Conservation (phyloP, 2,888 invertebrate genomes). For the Sipha maydis region DNA sequence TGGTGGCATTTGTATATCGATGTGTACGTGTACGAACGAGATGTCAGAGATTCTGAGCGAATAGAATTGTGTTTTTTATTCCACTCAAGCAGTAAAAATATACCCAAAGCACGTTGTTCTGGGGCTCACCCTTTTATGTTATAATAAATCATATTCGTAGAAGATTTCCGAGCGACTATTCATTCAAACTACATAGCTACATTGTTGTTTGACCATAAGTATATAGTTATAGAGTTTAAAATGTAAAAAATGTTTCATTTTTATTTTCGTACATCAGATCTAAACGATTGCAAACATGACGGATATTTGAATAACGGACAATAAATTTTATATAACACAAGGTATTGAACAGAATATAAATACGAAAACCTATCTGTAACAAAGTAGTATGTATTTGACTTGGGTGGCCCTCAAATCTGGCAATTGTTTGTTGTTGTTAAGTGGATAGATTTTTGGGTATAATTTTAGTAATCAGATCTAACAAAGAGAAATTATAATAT, state of each 20-base stretch:
- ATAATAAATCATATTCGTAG: no score
- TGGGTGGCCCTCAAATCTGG: conserved; percentile 39
- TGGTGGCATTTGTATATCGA: no score
- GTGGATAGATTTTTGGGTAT: conserved; percentile 17
- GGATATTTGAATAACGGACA: conserved; percentile 1
- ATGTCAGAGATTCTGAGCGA: no score
- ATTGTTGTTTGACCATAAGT: no score
- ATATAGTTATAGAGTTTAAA: no score
- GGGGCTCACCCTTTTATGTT: no score
- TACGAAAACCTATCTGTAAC: neutral
- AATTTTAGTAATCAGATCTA: conserved; percentile 31
- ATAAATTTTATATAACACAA: neutral
- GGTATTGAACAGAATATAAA: conserved; percentile 23
- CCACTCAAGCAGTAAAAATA: no score
- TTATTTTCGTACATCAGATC: neutral
- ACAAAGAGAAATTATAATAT: conserved; percentile 18
- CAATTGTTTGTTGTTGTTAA: conserved; percentile 26
- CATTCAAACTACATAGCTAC: no score
- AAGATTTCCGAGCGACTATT: no score
- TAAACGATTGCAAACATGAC: neutral
- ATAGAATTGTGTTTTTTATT: no score
- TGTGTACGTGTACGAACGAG: no score
- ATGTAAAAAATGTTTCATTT: neutral
- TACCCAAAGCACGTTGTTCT: no score
- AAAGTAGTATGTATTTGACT: conserved; percentile 6